Conservation (phyloP, 2,888 invertebrate species). For the Trichopoda pennipes region DNA sequence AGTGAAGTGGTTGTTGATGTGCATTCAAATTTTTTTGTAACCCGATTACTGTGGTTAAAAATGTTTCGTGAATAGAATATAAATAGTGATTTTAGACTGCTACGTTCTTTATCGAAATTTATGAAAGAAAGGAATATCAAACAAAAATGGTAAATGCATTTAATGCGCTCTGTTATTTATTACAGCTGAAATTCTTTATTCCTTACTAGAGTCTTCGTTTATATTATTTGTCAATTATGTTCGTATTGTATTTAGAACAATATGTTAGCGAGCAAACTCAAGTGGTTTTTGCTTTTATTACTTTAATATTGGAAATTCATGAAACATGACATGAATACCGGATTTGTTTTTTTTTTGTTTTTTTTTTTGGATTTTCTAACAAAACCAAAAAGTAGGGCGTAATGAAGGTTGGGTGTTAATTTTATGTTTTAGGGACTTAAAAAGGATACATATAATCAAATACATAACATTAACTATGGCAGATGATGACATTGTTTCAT, state of each 20-base stretch:
- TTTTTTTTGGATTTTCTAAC: not conserved
- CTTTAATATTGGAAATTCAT: slow-evolving; percentile 23
- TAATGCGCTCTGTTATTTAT: slow-evolving; percentile 19
- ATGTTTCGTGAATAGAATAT: slow-evolving; percentile 17
- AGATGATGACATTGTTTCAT: not conserved
- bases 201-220: slow-evolving; percentile 20
- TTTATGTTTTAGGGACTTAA: slow-evolving; percentile 32
- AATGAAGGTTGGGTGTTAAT: slow-evolving; percentile 23
- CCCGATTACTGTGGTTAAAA: not conserved
- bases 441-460: not conserved
- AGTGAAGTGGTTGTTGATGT: slow-evolving; percentile 19
- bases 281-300: slow-evolving; percentile 31
- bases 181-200: slow-evolving; percentile 17
- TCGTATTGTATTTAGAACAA: slow-evolving; percentile 49
- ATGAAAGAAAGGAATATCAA: not conserved
- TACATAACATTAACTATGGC: no score
- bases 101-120: slow-evolving; percentile 19
- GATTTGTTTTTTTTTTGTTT: slow-evolving; percentile 26
- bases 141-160: slow-evolving; percentile 27
- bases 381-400: slow-evolving; percentile 25
- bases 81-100: slow-evolving; percentile 36
- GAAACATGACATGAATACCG: slow-evolving; percentile 53
- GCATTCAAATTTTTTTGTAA: slow-evolving; percentile 4
- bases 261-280: slow-evolving; percentile 30
- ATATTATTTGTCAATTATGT: slow-evolving; percentile 59